Base-by-base conservation (phyloP, 2,797 vertebrate species). In the Petrocephalus schoutedeni region DNA sequence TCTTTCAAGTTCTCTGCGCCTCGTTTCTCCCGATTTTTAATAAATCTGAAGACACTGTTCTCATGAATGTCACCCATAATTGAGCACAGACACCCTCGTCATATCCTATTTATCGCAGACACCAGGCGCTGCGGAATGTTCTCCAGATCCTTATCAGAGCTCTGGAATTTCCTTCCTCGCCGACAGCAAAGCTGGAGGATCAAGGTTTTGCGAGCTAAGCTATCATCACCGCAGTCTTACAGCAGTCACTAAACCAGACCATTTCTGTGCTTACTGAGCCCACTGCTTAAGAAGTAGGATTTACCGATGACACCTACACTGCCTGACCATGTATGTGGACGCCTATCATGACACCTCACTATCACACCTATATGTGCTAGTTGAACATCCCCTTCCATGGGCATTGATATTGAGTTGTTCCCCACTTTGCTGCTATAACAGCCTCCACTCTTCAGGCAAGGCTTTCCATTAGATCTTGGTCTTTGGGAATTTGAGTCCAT, bases 111-210 rank as follows among this genome's bases (percentile, higher is more conserved):
- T 90, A 89, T 88, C 74, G 0, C 85, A 74, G 88, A 88, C 88
- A 86, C 87, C 90, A 90, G 89, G 74, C 77, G 32, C 59, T 8
- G 61, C 54, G 58, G 54, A 89, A 90, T 19, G 45, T 87, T 90
- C 59, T 86, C 85, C 56, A 86, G 88, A 91, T 92, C 86, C 71
- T 91, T 91, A 92, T 92, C 90, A 87, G 84, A 85, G 32, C 86
- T 61, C 53, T 88, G 87, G 90, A 90, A 91, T 90, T 91, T 90
- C 90, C 91, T 91, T 90, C 88, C 88, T 87, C 87, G 28, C 56
- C 16, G 8, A 21, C 32, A 86, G 54, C 84, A 57, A 36, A 86
- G 53, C 56, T 7, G 0, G 54, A 41, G 16, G 7, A 58, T 16
- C 23, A 2, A 21, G n/a, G 53, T 28, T 85, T 19, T 41, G 23